Conservation (phyloP, 2,888 invertebrate genomes). For the Drosophila testacea region DNA sequence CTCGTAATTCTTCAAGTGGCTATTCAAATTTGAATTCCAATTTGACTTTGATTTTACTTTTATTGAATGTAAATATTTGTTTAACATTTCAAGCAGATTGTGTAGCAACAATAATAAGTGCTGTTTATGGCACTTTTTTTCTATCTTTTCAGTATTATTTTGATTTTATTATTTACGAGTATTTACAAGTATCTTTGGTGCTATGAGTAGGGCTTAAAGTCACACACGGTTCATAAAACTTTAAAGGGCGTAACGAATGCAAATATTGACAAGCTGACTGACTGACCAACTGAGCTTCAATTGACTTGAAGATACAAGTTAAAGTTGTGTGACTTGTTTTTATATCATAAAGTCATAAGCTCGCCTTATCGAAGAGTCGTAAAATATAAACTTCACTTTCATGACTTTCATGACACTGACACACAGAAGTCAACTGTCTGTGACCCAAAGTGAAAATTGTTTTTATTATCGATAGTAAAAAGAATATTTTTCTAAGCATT, state of each 20-base stretch:
- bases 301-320: background rate
- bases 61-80: slow-evolving; percentile 62
- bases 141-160: slow-evolving; percentile 11
- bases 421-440: slow-evolving; percentile 58
- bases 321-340: slow-evolving; percentile 9
- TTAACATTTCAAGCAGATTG: slow-evolving; percentile 36
- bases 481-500: slow-evolving; percentile 29
- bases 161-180: slow-evolving; percentile 38
- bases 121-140: slow-evolving; percentile 49
- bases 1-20: slow-evolving; percentile 20
- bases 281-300: slow-evolving; percentile 8
- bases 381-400: slow-evolving; percentile 25
- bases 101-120: slow-evolving; percentile 42
- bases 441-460: slow-evolving; percentile 72
- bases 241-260: slow-evolving; percentile 38
- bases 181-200: slow-evolving; percentile 26
- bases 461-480: slow-evolving; percentile 68
- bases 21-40: slow-evolving; percentile 1
- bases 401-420: background rate
- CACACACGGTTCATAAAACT: slow-evolving; percentile 26
- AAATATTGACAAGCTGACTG: slow-evolving; percentile 44
- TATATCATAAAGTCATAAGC: slow-evolving; percentile 27
- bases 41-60: slow-evolving; percentile 45
- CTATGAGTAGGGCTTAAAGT: slow-evolving; percentile 19
- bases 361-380: slow-evolving; percentile 14